Percentiles rank a stretch among this genome's conserved stretches.
phyloP scores from a whole-genome alignment of 2,113 vertebrate species.

The Crotalus horridus region DNA sequence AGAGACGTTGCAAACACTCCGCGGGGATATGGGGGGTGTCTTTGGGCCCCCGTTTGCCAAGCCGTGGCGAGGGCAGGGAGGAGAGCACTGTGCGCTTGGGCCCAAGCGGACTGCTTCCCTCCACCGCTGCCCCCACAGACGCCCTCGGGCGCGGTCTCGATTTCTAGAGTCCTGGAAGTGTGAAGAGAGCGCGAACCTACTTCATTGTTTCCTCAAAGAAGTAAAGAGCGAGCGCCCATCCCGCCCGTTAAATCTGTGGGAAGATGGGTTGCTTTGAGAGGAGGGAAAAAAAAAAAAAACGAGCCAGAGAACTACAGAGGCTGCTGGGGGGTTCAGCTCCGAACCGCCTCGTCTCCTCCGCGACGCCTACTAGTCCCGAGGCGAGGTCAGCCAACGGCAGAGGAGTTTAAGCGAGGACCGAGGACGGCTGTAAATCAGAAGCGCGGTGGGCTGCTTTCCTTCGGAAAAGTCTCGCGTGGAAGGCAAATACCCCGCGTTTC shows the following conservation, averaged over 20 bases:
- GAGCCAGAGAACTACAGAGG: not conserved
- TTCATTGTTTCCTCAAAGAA: not conserved
- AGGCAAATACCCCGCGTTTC: no score
- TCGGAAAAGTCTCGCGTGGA: not conserved
- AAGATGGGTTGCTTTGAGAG: not conserved
- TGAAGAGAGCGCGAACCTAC: rapidly evolving
- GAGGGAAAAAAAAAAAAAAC: rapidly evolving
- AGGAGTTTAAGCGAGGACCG: not conserved
- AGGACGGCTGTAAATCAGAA: not conserved
- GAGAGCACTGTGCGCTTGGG: no score
- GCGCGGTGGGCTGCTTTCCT: not conserved
- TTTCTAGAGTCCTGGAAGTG: not conserved
- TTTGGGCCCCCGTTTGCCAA: not conserved
- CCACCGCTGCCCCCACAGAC: no score
- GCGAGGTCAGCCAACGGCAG: not conserved
- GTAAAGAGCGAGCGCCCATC: not conserved
- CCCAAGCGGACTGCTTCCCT: not conserved
- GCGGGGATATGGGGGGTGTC: not conserved
- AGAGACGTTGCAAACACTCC: not conserved
- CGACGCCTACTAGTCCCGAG: not conserved
- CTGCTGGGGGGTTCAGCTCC: not conserved
- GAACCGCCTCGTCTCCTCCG: not conserved
- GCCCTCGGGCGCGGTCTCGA: not conserved
- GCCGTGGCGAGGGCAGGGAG: not conserved
- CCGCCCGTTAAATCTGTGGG: not conserved